Base-by-base conservation (phyloP, 1,140 invertebrate genomes). In the Neodiprion fabricii region DNA sequence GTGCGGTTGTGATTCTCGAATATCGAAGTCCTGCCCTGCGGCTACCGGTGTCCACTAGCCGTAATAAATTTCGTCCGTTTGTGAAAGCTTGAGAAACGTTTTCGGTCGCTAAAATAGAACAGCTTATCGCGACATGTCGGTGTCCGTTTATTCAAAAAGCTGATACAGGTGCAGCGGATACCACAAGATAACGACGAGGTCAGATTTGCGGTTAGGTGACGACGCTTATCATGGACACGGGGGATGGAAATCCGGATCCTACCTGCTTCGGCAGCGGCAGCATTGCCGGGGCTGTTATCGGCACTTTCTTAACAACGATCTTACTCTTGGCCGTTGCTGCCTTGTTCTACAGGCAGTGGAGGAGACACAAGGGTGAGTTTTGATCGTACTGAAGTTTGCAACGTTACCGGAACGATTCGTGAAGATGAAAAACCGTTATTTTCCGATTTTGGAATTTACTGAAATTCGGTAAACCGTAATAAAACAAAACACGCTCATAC, bases 201-300 rank as follows among this genome's bases (percentile, higher is more conserved):
- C 28, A 40, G 28, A 40, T 40, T 40, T 40, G 28, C 28, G 2
- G 28, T 5, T 2, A 40, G 28, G 28, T 40, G 28, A 40, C 28
- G 28, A 40, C 28, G 28, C 28, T 40, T 40, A 61, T 61, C 53
- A 61, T 61, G 68, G 68, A 61, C 11, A 76, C 77, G 47, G 78
- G 78, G 61, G 14, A 14, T 17, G 61, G 49, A 61, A 17, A 12
- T 12, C 5, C 11, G 53, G 53, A 61, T 61, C 28, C 28, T 40
- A 75, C 75, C 73, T 90, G 89, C 79, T 91, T 87, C 79, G 82
- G 83, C 23, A 79, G 86, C 49, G 89, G 88, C 17, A 89, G 88
- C 76, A 82, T 92, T 65, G 90, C 88, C 74, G 90, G 90, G 23
- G 90, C 90, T 75, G 89, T 91, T 47, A 82, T 91, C 78, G 90